Evolutionary conservation across 2,797 vertebrate genomes (phyloP), one percentile per base, ranked within the genome.

Genomic region (Enteromius afrohamiltoni): DNA sequence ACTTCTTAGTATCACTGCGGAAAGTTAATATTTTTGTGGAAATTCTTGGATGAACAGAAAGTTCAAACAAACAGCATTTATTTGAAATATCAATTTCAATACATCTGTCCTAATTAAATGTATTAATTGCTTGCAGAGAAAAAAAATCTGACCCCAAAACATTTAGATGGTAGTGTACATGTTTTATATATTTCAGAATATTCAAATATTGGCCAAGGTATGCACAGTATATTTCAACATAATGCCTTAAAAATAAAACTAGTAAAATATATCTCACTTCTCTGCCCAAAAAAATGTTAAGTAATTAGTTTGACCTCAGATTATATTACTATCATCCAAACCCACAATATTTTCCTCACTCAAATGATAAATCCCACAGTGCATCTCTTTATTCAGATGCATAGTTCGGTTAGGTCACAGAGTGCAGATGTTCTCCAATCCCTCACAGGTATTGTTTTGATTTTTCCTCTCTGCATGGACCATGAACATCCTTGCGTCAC

Each of bases 391-490:
- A 68, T 60, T 65, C 60, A 53, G 76, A 90, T 69, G 88, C 47
- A 83, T 80, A 87, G 80, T 51, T 42, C 62, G 82, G 86, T 89
- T 88, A 90, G 89, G 89, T 83, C 82, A 40, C 42, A 79, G 45
- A 89, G 85, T 88, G 77, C 90, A 93, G 92, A 93, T 93, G 88
- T 89, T 91, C 91, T 92, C 89, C 21, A 65, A 83, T 87, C 84
- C 82, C 87, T 31, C 29, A 34, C 14, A 85, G 88, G 85, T 88
- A 89, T 90, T 82, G 69, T 90, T 92, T 79, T 16, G 86, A 90
- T 92, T 90, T 89, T 71, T 80, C 64, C 85, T 88, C 85, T 55
- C 78, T 82, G 83, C 84, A 89, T 79, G 89, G 89, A 85, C 82
- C 86, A 82, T 77, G 79, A 65, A 83, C 91, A 93, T 93, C 92